Base-by-base conservation (phyloP, 2,797 vertebrate genomes). In the Falco columbarius region DNA sequence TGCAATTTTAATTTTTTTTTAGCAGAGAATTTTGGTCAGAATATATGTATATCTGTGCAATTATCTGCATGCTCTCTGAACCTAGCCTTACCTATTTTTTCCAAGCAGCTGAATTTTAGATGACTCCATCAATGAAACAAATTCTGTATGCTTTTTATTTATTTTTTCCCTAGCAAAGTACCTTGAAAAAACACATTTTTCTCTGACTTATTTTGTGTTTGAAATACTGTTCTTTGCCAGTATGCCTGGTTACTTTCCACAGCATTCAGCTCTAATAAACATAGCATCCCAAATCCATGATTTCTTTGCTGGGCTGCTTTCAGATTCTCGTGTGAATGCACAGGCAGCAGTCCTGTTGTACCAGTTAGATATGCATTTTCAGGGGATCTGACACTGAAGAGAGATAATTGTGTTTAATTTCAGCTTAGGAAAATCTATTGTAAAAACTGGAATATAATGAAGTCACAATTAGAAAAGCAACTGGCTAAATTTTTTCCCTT, bases 381-480 rank as follows among this genome's bases (percentile, higher is more conserved):
- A 73, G 52, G 15, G 22, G 5, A 95, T 58, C n/a, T 81, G 89
- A 86, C 49, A 85, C 21, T n/a, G 71, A 76, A 80, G 51, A 76
- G 29, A 81, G 56, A 58, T 89, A 85, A 89, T 61, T 83, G 40
- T 84, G 40, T 77, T 87, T 80, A 89, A 82, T 83, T 91, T 89
- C 71, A 61, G 36, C 14, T 82, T 59, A 93, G n/a, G 32, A 85
- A 90, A 92, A 49, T n/a, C 71, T 92, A 14, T 47, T 68, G 22
- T 81, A 85, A 82, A 94, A 96, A 72, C 47, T 61, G 56, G 81
- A 94, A 77, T 36, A 56, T 40, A 94, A 90, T 87, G 49, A 83
- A 91, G 61, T 51, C 65, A 85, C 56, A 91, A 91, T 68, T 74
- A 93, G 32, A 79, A 87, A 54, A 90, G 36, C 36, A 92, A 87